Percentiles rank a stretch among this genome's conserved stretches.
phyloP scores from a whole-genome alignment of 1,140 invertebrate species.

The Adoxophyes honmai region DNA sequence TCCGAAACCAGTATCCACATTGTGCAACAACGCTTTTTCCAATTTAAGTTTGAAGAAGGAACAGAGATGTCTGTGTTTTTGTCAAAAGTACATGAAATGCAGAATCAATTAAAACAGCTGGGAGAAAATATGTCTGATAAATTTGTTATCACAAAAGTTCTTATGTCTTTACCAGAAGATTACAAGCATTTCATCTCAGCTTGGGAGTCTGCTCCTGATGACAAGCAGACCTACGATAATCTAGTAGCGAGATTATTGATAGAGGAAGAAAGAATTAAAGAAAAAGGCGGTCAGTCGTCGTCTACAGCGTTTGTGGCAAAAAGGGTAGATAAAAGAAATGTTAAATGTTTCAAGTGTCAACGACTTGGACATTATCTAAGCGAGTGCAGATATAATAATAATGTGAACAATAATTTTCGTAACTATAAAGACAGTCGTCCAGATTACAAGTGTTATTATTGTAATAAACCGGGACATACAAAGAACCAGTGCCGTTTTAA shows the following conservation, averaged over 20 bases:
- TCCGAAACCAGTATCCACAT: slow-evolving; percentile 37
- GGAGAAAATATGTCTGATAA: slow-evolving; percentile 36
- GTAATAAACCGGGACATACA: slow-evolving; percentile 30
- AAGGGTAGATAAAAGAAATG: slow-evolving; percentile 18
- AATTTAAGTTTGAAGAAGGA: slow-evolving; percentile 26
- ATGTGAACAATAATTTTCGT: slow-evolving; percentile 20
- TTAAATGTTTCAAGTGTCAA: slow-evolving; percentile 34
- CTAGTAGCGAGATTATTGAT: slow-evolving; percentile 35
- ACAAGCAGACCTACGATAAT: slow-evolving; percentile 35
- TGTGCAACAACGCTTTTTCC: slow-evolving; percentile 28
- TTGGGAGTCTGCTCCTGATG: too few species aligned
- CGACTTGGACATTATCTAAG: slow-evolving; percentile 34
- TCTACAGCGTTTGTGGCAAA: slow-evolving; percentile 23
- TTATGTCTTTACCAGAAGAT: too few species aligned
- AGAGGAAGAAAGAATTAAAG: slow-evolving; percentile 29
- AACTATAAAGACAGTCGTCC: slow-evolving; percentile 3
- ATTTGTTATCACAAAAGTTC: too few species aligned
- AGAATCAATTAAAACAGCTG: slow-evolving; percentile 30
- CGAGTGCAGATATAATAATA: slow-evolving; percentile 28
- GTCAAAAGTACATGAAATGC: slow-evolving; percentile 39
- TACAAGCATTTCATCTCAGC: too few species aligned
- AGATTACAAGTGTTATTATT: slow-evolving; percentile 37
- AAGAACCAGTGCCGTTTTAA: slow-evolving; percentile 32
- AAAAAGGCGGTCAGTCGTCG: slow-evolving; percentile 17
- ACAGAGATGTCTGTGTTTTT: slow-evolving; percentile 36